Base-by-base conservation (phyloP, 2,797 vertebrate genomes). In the Hydrolagus colliei region DNA sequence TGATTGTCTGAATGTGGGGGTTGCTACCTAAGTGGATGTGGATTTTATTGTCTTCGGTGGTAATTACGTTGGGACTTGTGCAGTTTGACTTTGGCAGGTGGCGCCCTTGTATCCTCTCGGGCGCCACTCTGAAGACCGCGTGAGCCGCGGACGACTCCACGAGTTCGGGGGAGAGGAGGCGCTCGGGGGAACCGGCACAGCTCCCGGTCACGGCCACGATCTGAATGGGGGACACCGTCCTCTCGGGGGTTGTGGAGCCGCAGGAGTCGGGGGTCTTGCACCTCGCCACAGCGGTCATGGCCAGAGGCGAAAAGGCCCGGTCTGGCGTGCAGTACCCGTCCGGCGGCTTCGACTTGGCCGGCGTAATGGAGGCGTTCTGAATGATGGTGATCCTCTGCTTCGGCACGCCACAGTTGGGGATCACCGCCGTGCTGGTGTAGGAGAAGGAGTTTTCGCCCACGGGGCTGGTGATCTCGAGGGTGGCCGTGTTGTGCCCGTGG, bases 1-100 rank as follows among this genome's bases (percentile, higher is more conserved):
- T 91, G 90, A 96, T 92, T 89, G 93, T 92, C 92, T 97, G 96
- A 89, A 96, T 91, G 74, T 96, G 98, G 87, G 96, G 94, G 88
- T 92, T 96, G 27, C 27, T 27, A 91, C 97, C 97, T 92, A 99
- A 94, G 91, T 98, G 97, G 91, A 99, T 98, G 92, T 98, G 97
- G 92, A 99, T 98, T 95, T 98, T 98, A 93, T 99, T 98, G 94
- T 99, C 97, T 91, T 99, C 97, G 89, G 97, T 98, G 93, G 96
- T 98, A 95, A 98, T 97, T 91, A 98, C 93, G 87, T 95, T 98
- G 32, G 96, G 94, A 90, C 96, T 95, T 0, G 95, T 95, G 90
- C 96, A 97, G 93, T 97, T 97, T 86, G 97, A 97, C 90, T 96
- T 94, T 88, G 98, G 97, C 88, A 98, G 93, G 90, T 98, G 96